Evolutionary conservation across 2,797 vertebrate genomes (phyloP).

Genomic region (Kryptolebias ocellatus): DNA sequence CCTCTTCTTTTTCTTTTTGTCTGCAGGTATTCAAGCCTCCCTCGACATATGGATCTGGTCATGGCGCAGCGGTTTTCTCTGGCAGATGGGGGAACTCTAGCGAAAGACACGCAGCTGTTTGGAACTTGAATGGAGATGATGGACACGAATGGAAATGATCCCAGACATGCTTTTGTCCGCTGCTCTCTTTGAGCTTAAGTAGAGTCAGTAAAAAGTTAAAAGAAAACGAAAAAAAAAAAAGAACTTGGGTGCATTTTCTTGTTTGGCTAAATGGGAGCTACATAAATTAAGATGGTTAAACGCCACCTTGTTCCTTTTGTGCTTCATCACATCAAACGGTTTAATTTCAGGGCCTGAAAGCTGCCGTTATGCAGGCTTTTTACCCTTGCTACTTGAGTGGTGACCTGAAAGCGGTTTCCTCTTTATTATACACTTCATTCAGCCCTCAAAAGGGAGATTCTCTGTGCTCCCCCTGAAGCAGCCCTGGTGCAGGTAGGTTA

Average conservation of each 20-base stretch:
- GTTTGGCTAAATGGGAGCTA: slow-evolving; percentile 2
- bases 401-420: slow-evolving; percentile 52
- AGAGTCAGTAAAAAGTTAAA: slow-evolving; percentile 3
- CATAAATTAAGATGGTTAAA: neutral
- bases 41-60: slow-evolving; percentile 66
- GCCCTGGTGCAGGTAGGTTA: slow-evolving; percentile 32
- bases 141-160: slow-evolving; percentile 17
- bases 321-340: slow-evolving; percentile 20
- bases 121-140: slow-evolving; percentile 14
- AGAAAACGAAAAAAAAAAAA: neutral
- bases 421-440: slow-evolving; percentile 50
- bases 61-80: slow-evolving; percentile 23
- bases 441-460: slow-evolving; percentile 38
- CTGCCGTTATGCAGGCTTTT: slow-evolving; percentile 18
- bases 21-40: slow-evolving; percentile 62
- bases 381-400: slow-evolving; percentile 24
- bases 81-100: slow-evolving; percentile 29
- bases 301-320: slow-evolving; percentile 12
- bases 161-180: slow-evolving; percentile 10
- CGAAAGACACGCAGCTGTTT: slow-evolving; percentile 52
- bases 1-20: slow-evolving; percentile 43
- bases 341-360: slow-evolving; percentile 24
- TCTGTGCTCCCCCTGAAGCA: slow-evolving; percentile 9
- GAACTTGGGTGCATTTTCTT: neutral
- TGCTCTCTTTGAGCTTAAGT: slow-evolving; percentile 8